Evolutionary conservation across 2,113 vertebrate genomes (phyloP).

Genomic region (human): GRCh38 chr16:26495501-26496000

Average conservation of each 20-base stretch:
- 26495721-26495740: background rate
- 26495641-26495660: background rate
- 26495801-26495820: slow-evolving; percentile 1
- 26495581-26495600: background rate
- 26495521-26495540: background rate
- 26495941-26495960: background rate
- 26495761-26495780: background rate
- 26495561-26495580: background rate
- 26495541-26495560: background rate
- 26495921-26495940: background rate
- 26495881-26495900: background rate
- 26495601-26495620: background rate
- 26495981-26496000: background rate
- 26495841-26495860: slow-evolving; percentile 34
- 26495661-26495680: background rate
- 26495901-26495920: background rate
- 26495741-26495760: background rate
- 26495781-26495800: background rate
- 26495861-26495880: background rate
- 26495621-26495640: background rate
- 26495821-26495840: background rate
- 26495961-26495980: background rate
- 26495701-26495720: background rate
- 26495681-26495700: background rate
- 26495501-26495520: background rate